Evolutionary conservation across 2,113 vertebrate species (phyloP).

Genomic region (Tetrax tetrax): DNA sequence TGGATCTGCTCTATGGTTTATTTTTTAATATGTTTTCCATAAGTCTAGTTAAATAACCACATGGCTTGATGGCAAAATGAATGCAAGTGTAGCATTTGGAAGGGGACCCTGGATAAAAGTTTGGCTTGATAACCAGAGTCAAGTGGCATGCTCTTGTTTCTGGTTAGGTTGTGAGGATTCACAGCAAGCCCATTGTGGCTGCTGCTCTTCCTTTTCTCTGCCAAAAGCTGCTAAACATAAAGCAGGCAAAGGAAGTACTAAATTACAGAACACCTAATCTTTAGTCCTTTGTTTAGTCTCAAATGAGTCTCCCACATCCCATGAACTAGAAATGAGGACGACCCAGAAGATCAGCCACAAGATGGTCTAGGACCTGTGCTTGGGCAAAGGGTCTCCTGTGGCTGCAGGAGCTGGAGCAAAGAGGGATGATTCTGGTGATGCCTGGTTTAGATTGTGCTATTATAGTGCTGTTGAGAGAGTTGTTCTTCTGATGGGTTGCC

Average conservation of each 20-base stretch:
- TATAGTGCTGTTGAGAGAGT: not conserved
- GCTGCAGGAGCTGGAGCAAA: not conserved
- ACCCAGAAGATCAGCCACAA: not conserved
- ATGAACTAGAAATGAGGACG: not conserved
- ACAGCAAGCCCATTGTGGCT: slow-evolving; percentile 40
- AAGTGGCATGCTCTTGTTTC: slow-evolving; percentile 20
- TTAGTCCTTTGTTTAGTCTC: slow-evolving; percentile 55
- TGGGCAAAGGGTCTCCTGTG: not conserved
- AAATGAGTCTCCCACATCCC: slow-evolving; percentile 41
- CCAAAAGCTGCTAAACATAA: slow-evolving; percentile 45
- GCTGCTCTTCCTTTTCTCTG: slow-evolving; percentile 27
- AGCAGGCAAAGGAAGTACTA: slow-evolving; percentile 60
- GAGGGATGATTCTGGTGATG: not conserved
- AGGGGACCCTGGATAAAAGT: not conserved
- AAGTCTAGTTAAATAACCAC: slow-evolving; percentile 40
- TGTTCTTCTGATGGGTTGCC: not conserved
- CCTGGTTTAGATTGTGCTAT: not conserved
- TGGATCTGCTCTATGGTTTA: slow-evolving; percentile 61
- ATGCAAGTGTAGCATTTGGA: slow-evolving; percentile 29
- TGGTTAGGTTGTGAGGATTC: slow-evolving; percentile 8
- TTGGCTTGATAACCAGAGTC: not conserved
- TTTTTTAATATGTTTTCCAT: slow-evolving; percentile 68
- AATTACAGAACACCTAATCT: slow-evolving; percentile 66
- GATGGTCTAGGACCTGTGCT: not conserved
- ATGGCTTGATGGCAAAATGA: slow-evolving; percentile 50